Percentiles rank a stretch among this genome's conserved stretches.
Evolutionary conservation across 2,113 vertebrate genomes (phyloP).

Genomic region (Herpetotheres cachinnans): DNA sequence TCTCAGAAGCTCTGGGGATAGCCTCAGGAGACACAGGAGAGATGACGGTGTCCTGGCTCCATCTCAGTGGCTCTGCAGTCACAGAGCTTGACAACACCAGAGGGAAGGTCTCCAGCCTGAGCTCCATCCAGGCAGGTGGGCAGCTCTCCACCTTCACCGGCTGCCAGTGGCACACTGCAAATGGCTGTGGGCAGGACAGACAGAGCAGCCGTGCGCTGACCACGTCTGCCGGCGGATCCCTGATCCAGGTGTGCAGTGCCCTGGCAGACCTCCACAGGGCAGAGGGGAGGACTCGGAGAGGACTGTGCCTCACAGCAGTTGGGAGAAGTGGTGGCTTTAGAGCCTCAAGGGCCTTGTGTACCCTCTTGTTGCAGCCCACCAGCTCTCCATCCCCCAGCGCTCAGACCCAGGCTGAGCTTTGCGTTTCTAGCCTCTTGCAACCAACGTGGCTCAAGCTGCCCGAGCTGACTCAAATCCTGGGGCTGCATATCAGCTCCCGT

Average conservation of each 20-base stretch:
- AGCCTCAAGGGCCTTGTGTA: neutral
- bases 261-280: neutral
- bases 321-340: neutral
- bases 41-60: neutral
- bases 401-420: neutral
- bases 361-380: neutral
- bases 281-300: neutral
- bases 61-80: neutral
- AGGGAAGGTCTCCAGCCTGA: neutral
- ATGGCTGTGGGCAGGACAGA: neutral
- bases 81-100: neutral
- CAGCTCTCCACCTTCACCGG: neutral
- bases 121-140: neutral
- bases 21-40: neutral
- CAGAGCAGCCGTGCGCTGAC: neutral
- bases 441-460: neutral
- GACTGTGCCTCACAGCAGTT: neutral
- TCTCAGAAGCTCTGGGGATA: neutral
- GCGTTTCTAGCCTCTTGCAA: neutral
- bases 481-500: neutral
- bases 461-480: fast-evolving
- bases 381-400: neutral
- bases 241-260: neutral
- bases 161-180: neutral
- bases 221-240: neutral